These are phyloP conservation scores for Anthopleura xanthogrammica DNA, from an alignment of 92 coral and sea anemone species.

Conservation along the genomic window DNA sequence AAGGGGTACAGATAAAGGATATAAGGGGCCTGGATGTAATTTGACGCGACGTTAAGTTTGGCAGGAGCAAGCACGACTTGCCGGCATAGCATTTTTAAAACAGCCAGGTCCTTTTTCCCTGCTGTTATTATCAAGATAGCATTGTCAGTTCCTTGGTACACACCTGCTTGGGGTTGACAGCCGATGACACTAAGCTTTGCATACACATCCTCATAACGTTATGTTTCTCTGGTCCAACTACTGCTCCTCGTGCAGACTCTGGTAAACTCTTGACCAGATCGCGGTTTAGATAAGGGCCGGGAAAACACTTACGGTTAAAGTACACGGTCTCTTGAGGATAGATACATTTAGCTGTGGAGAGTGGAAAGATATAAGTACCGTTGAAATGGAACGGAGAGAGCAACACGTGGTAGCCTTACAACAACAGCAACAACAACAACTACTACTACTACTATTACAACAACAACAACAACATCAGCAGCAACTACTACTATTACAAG, in stretches of 20 bases:
- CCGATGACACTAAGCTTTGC: conserved; percentile 87
- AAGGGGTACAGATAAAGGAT: too few species aligned
- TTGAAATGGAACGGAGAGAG: background rate
- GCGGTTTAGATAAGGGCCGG: conserved; percentile 88
- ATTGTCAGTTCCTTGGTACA: background rate
- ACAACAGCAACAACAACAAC: background rate
- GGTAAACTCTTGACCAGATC: conserved; percentile 89
- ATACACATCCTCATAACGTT: conserved; percentile 96
- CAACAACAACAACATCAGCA: background rate
- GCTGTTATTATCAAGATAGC: background rate
- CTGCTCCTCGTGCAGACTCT: conserved; percentile 86
- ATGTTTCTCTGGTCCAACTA: conserved; percentile 96
- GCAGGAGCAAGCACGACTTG: too few species aligned
- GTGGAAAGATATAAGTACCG: background rate
- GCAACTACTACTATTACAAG: too few species aligned
- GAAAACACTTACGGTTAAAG: conserved; percentile 87
- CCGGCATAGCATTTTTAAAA: background rate
- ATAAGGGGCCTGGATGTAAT: too few species aligned
- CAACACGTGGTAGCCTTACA: background rate
- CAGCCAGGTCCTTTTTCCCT: background rate
- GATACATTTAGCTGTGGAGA: conserved; percentile 68
- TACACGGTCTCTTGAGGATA: conserved; percentile 90
- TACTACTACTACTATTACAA: background rate
- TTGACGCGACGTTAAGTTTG: too few species aligned
- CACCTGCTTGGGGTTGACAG: conserved; percentile 85